Percentiles rank a stretch among this genome's conserved stretches.
phyloP scores from a whole-genome alignment of 1,140 invertebrate species.

The Elymnias hypermnestra region DNA sequence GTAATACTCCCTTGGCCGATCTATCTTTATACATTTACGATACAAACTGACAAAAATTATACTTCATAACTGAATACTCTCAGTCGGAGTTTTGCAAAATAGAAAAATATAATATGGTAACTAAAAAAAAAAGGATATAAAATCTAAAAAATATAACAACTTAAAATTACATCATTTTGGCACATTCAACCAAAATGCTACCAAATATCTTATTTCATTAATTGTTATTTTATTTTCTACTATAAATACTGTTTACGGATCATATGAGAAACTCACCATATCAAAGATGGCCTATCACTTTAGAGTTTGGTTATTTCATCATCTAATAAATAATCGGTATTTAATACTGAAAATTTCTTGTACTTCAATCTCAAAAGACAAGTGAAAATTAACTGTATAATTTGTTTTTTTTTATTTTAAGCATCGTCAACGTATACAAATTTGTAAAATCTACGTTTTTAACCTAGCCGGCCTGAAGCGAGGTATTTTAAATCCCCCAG shows the following conservation, averaged over 20 bases:
- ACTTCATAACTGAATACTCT: slow-evolving; percentile 7
- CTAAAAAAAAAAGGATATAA: slow-evolving; percentile 8
- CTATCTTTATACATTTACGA: too few relatives aligned
- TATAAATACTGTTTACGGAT: slow-evolving; percentile 15
- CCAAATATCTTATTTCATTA: slow-evolving; percentile 5
- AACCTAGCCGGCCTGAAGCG: too few relatives aligned
- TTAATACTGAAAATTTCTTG: slow-evolving; percentile 8
- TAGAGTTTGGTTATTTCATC: neutral
- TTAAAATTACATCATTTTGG: slow-evolving; percentile 39
- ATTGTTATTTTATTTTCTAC: slow-evolving; percentile 22
- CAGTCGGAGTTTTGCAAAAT: slow-evolving; percentile 4
- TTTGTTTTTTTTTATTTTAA: neutral
- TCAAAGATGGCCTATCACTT: neutral
- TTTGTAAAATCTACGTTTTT: too few relatives aligned
- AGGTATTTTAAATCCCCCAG: too few relatives aligned
- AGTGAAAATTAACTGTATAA: neutral
- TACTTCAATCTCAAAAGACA: slow-evolving; percentile 9
- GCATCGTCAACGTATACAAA: too few relatives aligned
- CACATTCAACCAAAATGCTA: slow-evolving; percentile 41
- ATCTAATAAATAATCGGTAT: slow-evolving; percentile 1
- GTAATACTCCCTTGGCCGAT: too few relatives aligned
- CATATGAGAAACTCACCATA: neutral
- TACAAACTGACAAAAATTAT: slow-evolving; percentile 1
- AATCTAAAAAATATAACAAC: slow-evolving; percentile 14
- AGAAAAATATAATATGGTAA: slow-evolving; percentile 14